A percentile compares a stretch with the other conserved stretches of the same genome.
phyloP scores from a whole-genome alignment of 1,140 invertebrate genomes.

The Lineus longissimus region DNA sequence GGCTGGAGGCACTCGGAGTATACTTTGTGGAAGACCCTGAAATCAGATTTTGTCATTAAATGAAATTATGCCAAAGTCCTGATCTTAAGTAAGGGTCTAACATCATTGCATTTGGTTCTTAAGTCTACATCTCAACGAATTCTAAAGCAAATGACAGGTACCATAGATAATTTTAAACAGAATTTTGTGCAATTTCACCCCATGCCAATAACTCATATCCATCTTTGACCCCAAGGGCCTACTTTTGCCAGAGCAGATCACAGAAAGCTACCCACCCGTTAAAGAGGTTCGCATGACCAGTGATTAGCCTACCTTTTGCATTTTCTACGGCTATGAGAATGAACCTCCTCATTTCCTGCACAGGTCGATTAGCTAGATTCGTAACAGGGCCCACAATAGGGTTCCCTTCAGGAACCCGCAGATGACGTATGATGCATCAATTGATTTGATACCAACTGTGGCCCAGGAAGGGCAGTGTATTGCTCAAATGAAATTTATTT shows the following conservation, averaged over 20 bases:
- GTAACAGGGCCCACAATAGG: no score
- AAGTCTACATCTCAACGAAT: no score
- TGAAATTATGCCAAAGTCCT: neutral
- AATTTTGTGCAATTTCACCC: neutral
- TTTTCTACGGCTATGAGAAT: no score
- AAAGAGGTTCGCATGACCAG: neutral
- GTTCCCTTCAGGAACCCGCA: no score
- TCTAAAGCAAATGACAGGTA: neutral
- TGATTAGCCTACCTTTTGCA: neutral
- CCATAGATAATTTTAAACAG: neutral
- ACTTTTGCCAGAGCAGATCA: no score
- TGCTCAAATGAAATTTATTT: no score
- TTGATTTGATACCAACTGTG: no score
- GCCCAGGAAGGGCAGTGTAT: no score
- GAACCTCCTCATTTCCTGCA: neutral
- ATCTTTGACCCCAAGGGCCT: neutral
- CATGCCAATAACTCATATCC: neutral
- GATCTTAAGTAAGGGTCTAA: neutral
- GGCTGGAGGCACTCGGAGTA: conserved; percentile 31
- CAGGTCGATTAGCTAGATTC: neutral
- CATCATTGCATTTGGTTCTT: no score
- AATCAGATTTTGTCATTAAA: conserved; percentile 11
- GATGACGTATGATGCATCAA: no score
- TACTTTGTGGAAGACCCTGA: conserved; percentile 35
- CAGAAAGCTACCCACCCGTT: no score